Evolutionary conservation across 2,888 invertebrate species (phyloP), one percentile per base, ranked within the genome.

Genomic region (Caenorhabditis macrosperma): DNA sequence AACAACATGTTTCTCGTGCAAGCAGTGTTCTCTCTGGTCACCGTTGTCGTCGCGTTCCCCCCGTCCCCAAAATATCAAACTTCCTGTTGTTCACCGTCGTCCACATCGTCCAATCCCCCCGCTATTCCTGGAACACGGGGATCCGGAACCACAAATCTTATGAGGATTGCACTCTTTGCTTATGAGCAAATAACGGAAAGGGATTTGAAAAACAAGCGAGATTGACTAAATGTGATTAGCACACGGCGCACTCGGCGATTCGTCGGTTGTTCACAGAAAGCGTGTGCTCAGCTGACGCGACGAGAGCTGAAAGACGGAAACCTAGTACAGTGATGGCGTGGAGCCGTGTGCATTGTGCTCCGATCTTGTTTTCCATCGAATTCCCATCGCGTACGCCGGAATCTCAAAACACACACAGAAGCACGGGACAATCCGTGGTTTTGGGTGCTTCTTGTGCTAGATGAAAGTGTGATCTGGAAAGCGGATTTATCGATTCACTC

Each of bases 81-180:
- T 44, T 44, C 44, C 44, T 44, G 44, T 44, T 44, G 44, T n/a
- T n/a, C n/a, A 44, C 17, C 44, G 44, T 44, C n/a, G n/a, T 44
- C n/a, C 20, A 44, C 17, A 5, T 44, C 20, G 44, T 17, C 9
- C 44, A 44, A 44, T 44, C 4, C 3, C 20, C 17, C 12, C 9
- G 44, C n/a, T 17, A 44, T 44, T 44, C 44, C 20, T 10, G 17
- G 44, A 44, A 44, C 5, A n/a, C 44, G 3, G 17, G 9, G 10
- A 44, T 44, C 44, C 44, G 44, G 44, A 17, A 44, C 17, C 3
- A 10, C 44, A 44, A 38, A 38, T 38, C 38, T 10, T 38, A 38
- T 38, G 38, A 38, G 38, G 7, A 44, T 44, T 44, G 44, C 44
- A 44, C 44, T 44, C 20, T 44, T 17, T 6, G 44, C 44, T 44